Conservation (phyloP, 2,888 invertebrate species). For the Tipula confusa region DNA sequence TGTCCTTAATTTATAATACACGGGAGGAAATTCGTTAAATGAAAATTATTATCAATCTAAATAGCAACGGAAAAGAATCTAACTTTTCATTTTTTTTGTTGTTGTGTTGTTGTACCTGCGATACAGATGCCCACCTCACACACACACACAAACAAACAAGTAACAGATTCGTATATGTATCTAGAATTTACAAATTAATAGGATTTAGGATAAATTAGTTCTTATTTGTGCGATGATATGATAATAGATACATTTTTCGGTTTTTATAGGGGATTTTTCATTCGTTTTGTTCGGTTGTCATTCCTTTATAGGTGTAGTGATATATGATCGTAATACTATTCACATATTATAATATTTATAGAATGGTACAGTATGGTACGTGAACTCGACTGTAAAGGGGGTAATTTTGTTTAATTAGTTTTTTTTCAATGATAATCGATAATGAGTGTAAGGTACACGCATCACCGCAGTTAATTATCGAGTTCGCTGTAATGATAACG, state of each 20-base stretch:
- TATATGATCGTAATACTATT: too few species aligned
- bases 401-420: too few species aligned
- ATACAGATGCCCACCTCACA: background rate
- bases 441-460: too few species aligned
- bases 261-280: background rate
- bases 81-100: background rate
- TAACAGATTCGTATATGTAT: background rate
- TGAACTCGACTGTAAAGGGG: too few species aligned
- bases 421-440: too few species aligned
- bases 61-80: background rate
- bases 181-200: background rate
- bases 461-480: too few species aligned
- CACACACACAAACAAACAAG: background rate
- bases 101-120: background rate
- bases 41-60: constrained; percentile 17
- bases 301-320: background rate
- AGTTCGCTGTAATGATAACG: too few species aligned
- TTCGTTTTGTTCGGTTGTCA: background rate
- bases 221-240: background rate
- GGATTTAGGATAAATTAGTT: constrained; percentile 1
- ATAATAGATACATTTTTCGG: background rate
- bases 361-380: too few species aligned
- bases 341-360: too few species aligned
- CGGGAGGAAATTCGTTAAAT: constrained; percentile 3
- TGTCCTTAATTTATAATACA: background rate